These are phyloP conservation scores for Bombyx huttoni DNA, from an alignment of 2,888 invertebrate genomes.

Conservation along the genomic window DNA sequence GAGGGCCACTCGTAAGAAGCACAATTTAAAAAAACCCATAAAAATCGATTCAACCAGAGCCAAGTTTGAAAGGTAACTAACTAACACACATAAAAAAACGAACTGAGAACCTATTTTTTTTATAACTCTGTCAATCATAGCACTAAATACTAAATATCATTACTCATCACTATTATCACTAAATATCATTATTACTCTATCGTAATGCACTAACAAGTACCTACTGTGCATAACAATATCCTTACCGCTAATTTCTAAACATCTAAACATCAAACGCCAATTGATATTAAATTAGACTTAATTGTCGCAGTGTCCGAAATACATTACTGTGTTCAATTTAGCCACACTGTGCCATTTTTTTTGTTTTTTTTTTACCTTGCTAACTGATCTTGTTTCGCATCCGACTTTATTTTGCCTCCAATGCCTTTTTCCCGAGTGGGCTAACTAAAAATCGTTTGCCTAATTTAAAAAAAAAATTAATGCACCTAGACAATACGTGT, in stretches of 20 bases:
- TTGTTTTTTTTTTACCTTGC: slow-evolving; percentile 56
- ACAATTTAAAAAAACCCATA: no score
- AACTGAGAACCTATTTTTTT: no score
- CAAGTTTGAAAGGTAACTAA: no score
- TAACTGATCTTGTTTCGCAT: slow-evolving; percentile 63
- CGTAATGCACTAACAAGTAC: no score
- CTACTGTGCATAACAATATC: background rate
- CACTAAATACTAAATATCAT: background rate
- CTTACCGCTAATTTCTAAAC: background rate
- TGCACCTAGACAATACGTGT: slow-evolving; percentile 36
- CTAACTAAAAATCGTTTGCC: slow-evolving; percentile 63
- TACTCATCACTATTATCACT: no score
- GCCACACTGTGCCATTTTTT: slow-evolving; percentile 49
- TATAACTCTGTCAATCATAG: no score
- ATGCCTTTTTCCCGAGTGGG: slow-evolving; percentile 64
- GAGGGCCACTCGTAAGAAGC: no score
- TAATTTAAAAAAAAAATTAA: slow-evolving; percentile 53
- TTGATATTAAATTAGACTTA: background rate
- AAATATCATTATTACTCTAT: background rate
- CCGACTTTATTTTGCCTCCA: slow-evolving; percentile 69
- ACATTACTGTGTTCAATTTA: slow-evolving; percentile 29
- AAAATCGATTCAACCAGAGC: no score
- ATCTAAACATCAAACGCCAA: background rate
- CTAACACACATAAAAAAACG: no score
- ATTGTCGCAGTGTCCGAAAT: background rate